phyloP scores from a whole-genome alignment of 2,888 invertebrate species.

The Drepana falcataria region DNA sequence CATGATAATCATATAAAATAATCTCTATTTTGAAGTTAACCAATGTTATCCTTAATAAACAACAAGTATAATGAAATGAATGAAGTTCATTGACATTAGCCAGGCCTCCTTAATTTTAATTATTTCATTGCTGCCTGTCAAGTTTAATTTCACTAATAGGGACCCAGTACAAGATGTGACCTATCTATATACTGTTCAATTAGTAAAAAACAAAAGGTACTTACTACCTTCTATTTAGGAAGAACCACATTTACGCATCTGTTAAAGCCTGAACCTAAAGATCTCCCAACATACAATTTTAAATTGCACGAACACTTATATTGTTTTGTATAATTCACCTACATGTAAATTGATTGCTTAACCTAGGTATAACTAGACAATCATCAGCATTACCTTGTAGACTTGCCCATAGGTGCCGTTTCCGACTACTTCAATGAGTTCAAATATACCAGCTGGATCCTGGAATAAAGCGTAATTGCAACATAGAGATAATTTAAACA shows the following conservation, averaged over 20 bases:
- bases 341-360: not conserved
- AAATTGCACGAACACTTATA: not conserved
- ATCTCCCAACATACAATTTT: not conserved
- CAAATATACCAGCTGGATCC: slow-evolving; percentile 99
- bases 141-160: slow-evolving; percentile 28
- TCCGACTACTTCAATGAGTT: slow-evolving; percentile 99
- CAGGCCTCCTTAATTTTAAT: slow-evolving; percentile 43
- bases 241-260: no score
- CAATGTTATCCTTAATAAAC: no score
- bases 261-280: no score
- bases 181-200: slow-evolving; percentile 15
- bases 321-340: not conserved
- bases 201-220: no score
- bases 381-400: slow-evolving; percentile 88
- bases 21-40: no score
- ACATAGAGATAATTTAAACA: slow-evolving; percentile 39
- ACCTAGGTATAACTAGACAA: slow-evolving; percentile 29
- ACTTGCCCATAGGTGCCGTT: slow-evolving; percentile 99
- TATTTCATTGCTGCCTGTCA: slow-evolving; percentile 44
- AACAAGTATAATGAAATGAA: slow-evolving; percentile 23
- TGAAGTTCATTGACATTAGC: slow-evolving; percentile 62
- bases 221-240: no score
- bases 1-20: no score
- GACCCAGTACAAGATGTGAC: slow-evolving; percentile 2
- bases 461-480: slow-evolving; percentile 74